phyloP scores from a whole-genome alignment of 2,797 vertebrate species.

The Amblyraja radiata region DNA sequence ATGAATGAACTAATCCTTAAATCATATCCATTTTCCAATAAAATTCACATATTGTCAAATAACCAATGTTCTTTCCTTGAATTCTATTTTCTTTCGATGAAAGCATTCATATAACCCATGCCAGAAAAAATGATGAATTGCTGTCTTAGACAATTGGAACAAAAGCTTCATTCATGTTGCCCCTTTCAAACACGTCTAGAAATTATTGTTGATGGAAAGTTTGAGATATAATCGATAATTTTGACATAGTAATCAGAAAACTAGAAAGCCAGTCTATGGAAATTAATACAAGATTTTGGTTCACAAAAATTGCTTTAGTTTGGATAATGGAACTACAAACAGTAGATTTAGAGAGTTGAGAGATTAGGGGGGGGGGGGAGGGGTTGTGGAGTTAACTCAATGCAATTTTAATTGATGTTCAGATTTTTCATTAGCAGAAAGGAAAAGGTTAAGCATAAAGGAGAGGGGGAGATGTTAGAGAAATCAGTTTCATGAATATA shows the following conservation, averaged over 20 bases:
- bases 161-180: background rate
- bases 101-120: background rate
- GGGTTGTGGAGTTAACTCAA: background rate
- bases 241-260: background rate
- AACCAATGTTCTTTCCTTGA: background rate
- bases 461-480: background rate
- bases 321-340: background rate
- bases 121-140: background rate
- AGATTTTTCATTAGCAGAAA: background rate
- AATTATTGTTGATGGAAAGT: background rate
- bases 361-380: background rate
- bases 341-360: background rate
- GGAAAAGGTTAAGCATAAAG: background rate
- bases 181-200: background rate
- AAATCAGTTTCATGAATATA: too few relatives aligned
- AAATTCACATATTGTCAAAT: background rate
- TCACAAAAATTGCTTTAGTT: background rate
- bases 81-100: background rate
- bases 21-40: background rate
- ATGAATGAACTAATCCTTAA: constrained; percentile 1
- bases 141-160: background rate
- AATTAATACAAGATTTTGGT: background rate
- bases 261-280: background rate
- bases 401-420: background rate
- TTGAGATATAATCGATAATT: background rate